Conservation (phyloP, 2,888 invertebrate species). For the Phanerotoma sp. region DNA sequence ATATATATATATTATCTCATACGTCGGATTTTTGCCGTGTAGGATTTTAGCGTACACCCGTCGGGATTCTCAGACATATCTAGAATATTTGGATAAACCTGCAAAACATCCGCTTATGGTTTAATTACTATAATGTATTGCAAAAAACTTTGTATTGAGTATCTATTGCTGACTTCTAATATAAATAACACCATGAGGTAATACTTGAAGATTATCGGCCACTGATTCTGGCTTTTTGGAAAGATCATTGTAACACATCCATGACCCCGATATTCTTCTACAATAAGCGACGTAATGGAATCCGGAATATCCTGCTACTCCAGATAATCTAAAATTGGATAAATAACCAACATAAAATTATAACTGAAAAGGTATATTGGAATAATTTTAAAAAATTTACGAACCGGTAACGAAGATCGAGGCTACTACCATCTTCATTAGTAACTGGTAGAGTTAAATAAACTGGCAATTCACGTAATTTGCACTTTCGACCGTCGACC, state of each 20-base stretch:
- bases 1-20: too few species aligned
- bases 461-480: background rate
- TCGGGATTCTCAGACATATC: too few species aligned
- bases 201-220: background rate
- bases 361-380: background rate
- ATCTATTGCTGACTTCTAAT: background rate
- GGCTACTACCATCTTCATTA: background rate
- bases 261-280: background rate
- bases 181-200: background rate
- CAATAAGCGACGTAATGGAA: background rate
- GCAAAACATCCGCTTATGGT: too few species aligned
- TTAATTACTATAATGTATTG: background rate
- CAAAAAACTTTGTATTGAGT: background rate
- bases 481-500: background rate
- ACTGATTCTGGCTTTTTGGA: background rate
- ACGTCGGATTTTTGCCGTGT: too few species aligned
- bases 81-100: too few species aligned
- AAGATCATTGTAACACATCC: background rate
- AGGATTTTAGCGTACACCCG: too few species aligned
- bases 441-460: background rate
- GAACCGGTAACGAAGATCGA: background rate
- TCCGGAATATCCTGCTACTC: background rate
- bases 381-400: background rate
- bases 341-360: too few species aligned
- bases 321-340: background rate